Conservation (phyloP, 1,140 invertebrate species). For the Drosophila quadrilineata region DNA sequence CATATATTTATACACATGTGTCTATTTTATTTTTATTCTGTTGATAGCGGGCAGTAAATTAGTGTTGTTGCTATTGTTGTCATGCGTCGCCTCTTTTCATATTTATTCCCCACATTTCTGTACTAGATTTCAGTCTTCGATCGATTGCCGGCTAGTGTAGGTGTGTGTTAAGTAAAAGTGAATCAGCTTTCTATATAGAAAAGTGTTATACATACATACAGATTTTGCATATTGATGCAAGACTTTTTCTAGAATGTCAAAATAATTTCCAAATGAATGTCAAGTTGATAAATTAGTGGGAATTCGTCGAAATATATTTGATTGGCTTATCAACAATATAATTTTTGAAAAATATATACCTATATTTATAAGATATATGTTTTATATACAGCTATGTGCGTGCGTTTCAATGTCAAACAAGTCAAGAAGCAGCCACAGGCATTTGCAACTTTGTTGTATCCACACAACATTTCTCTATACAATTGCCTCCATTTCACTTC, state of each 20-base stretch:
- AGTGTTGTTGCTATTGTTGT: constrained; percentile 49
- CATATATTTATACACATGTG: constrained; percentile 54
- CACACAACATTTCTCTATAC: constrained; percentile 38
- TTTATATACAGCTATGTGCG: constrained; percentile 1
- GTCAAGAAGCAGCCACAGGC: constrained; percentile 37
- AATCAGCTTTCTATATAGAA: constrained; percentile 10
- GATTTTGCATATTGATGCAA: neutral
- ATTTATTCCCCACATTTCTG: constrained; percentile 35
- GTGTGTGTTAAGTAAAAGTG: constrained; percentile 48
- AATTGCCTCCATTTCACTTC: constrained; percentile 12
- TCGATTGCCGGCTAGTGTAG: constrained; percentile 65
- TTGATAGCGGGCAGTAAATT: constrained; percentile 58
- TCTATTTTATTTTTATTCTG: constrained; percentile 12
- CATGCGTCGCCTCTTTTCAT: constrained; percentile 43
- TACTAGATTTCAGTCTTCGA: constrained; percentile 51
- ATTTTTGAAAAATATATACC: neutral
- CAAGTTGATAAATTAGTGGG: no score
- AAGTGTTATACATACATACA: neutral
- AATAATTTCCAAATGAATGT: no score
- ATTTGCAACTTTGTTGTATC: constrained; percentile 34
- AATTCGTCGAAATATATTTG: no score
- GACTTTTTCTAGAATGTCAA: neutral
- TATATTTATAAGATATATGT: neutral
- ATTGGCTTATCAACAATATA: no score
- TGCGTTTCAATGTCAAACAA: constrained; percentile 72